These are phyloP conservation scores for Epizoanthus illoricatus DNA, from an alignment of 92 coral and sea anemone species.

Conservation along the genomic window DNA sequence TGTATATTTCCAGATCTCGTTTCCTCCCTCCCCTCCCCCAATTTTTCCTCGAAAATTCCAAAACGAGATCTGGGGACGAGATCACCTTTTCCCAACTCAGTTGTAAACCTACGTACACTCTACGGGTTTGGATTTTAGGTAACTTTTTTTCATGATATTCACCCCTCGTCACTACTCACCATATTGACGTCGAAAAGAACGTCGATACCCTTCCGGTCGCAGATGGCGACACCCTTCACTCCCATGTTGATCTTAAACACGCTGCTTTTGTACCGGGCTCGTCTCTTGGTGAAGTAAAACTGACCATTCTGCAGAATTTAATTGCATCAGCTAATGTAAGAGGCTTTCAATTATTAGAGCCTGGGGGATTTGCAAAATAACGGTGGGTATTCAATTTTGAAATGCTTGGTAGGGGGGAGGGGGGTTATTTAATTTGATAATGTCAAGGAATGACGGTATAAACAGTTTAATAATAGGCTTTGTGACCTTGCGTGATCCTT, in stretches of 20 bases:
- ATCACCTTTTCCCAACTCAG: too few relatives aligned
- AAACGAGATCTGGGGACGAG: too few relatives aligned
- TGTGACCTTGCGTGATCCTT: too few relatives aligned
- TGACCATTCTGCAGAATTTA: conserved; percentile 63
- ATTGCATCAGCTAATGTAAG: neutral
- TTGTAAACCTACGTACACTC: too few relatives aligned
- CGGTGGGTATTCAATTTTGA: neutral
- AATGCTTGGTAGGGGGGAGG: neutral
- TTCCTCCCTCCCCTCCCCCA: too few relatives aligned
- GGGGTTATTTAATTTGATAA: too few relatives aligned
- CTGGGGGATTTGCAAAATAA: neutral
- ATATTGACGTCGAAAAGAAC: conserved; percentile 65
- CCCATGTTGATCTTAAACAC: conserved; percentile 81
- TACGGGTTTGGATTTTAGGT: too few relatives aligned
- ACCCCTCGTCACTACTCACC: conserved; percentile 34
- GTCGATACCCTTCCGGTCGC: conserved; percentile 71
- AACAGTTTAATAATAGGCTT: too few relatives aligned
- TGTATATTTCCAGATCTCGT: too few relatives aligned
- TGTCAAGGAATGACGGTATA: too few relatives aligned
- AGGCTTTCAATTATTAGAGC: neutral
- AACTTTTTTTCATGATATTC: neutral
- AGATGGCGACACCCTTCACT: conserved; percentile 74
- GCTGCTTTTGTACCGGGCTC: conserved; percentile 42
- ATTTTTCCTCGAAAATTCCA: too few relatives aligned
- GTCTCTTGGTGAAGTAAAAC: conserved; percentile 67